Percentiles rank a stretch among this genome's conserved stretches.
Conservation (phyloP, 2,888 invertebrate species). For the Podabrus alpinus region DNA sequence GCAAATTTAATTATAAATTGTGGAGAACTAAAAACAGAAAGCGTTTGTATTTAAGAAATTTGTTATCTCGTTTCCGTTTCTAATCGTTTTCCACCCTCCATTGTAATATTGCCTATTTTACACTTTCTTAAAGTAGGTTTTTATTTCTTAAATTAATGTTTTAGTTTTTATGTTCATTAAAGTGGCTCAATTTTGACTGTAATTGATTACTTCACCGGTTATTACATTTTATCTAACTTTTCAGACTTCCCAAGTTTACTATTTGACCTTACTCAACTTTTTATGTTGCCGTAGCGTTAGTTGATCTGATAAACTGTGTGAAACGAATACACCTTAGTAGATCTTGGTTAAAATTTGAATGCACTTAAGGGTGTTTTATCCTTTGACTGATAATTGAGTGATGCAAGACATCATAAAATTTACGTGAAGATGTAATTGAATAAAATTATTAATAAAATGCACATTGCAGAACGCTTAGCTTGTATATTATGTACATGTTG, state of each 20-base stretch:
- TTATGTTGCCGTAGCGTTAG: not conserved
- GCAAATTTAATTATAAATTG: not conserved
- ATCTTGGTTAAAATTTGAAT: not conserved
- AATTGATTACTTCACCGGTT: not conserved
- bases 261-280: constrained; percentile 3
- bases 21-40: not conserved
- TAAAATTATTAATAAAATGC: not conserved
- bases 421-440: not conserved
- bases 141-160: not conserved
- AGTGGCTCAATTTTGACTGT: not conserved
- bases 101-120: not conserved
- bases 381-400: not conserved
- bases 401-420: not conserved
- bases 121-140: not conserved
- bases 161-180: not conserved
- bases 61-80: not conserved
- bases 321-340: not conserved
- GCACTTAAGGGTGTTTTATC: not conserved
- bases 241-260: not conserved
- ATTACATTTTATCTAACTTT: constrained; percentile 2
- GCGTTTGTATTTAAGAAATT: not conserved
- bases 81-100: not conserved
- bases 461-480: not conserved
- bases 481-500: not conserved
- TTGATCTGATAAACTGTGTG: not conserved